Conservation (phyloP, 2,113 vertebrate genomes). For the human (Homo sapiens) region DNA sequence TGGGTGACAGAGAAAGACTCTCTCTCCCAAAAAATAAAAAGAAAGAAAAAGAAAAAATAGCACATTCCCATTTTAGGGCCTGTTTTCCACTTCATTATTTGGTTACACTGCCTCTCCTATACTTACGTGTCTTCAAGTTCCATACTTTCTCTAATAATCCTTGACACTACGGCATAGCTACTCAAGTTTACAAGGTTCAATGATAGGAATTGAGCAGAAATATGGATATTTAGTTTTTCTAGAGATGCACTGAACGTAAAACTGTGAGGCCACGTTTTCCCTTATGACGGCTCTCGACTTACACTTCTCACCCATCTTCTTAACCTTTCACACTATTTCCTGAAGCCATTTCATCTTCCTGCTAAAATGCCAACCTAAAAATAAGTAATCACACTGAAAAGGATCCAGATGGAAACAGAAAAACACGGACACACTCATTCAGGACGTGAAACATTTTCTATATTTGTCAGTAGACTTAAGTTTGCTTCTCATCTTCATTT, state of each 20-base stretch:
- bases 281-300: background rate
- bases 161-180: background rate
- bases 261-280: background rate
- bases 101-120: background rate
- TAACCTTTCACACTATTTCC: slow-evolving; percentile 76
- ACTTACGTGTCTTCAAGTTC: background rate
- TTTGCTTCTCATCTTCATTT: slow-evolving; percentile 48
- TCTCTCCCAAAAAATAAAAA: background rate
- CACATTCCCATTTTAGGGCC: background rate
- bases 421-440: slow-evolving; percentile 57
- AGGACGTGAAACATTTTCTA: slow-evolving; percentile 62
- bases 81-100: background rate
- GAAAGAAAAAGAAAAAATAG: background rate
- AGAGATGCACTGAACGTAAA: background rate
- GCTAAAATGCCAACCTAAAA: slow-evolving; percentile 80
- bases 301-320: slow-evolving; percentile 49
- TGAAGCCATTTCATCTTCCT: slow-evolving; percentile 72
- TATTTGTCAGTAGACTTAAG: slow-evolving; percentile 61
- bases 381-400: slow-evolving; percentile 78
- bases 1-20: no score
- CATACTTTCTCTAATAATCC: background rate
- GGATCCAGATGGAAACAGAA: slow-evolving; percentile 75
- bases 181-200: background rate
- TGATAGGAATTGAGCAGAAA: slow-evolving; percentile 15
- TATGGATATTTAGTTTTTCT: background rate